phyloP scores from a whole-genome alignment of 2,888 invertebrate species.

The Diabrotica balteata region DNA sequence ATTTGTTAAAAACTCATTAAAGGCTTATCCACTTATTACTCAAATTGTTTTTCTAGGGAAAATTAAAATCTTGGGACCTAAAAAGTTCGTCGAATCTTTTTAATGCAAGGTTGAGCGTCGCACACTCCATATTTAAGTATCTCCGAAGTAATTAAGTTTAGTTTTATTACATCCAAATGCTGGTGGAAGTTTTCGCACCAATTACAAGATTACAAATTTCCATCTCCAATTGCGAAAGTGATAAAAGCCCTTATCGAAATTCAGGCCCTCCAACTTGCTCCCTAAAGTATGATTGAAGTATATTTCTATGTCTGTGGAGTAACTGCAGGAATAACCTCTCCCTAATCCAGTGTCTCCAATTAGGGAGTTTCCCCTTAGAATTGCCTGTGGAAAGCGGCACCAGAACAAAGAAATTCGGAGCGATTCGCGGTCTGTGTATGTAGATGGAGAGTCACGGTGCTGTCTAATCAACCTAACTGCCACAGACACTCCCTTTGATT shows the following conservation, averaged over 20 bases:
- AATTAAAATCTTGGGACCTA: too few relatives aligned
- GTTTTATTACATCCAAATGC: neutral
- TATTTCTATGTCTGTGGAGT: constrained; percentile 17
- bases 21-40: too few relatives aligned
- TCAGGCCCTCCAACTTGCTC: constrained; percentile 15
- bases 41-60: too few relatives aligned
- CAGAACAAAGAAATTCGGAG: neutral
- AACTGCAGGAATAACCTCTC: constrained; percentile 3
- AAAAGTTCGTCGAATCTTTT: neutral
- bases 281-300: constrained; percentile 24
- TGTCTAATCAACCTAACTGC: constrained; percentile 8
- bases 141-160: constrained; percentile 3
- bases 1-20: too few relatives aligned
- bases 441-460: neutral
- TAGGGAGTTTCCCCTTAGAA: constrained; percentile 1
- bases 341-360: constrained; percentile 15
- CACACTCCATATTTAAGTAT: neutral
- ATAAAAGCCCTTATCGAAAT: constrained; percentile 26
- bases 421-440: neutral
- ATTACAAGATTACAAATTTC: constrained; percentile 14
- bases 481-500: neutral
- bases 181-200: constrained; percentile 1
- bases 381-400: neutral
- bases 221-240: constrained; percentile 16
- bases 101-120: neutral